Percentiles rank a stretch among this genome's conserved stretches.
These are phyloP conservation scores for Serranus cabrilla DNA, from an alignment of 2,797 vertebrate genomes.

Conservation along the genomic window DNA sequence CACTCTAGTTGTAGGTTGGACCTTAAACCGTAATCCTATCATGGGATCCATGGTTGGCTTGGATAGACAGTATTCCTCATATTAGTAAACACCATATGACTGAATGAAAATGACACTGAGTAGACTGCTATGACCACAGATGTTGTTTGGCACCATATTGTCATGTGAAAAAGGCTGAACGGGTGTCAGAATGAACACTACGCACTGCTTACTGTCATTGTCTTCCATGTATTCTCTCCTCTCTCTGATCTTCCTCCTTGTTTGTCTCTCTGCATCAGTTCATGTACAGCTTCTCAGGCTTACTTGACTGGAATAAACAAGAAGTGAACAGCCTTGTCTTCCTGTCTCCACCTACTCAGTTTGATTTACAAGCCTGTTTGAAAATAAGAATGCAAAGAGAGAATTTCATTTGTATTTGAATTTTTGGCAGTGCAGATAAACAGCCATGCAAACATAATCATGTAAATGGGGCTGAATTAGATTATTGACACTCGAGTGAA, in stretches of 20 bases:
- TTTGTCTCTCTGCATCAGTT: slow-evolving; percentile 43
- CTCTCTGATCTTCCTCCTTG: slow-evolving; percentile 32
- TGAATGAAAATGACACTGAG: slow-evolving; percentile 23
- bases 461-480: slow-evolving; percentile 38
- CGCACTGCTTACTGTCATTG: not conserved
- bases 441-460: slow-evolving; percentile 26
- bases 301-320: slow-evolving; percentile 40
- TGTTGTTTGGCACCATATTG: not conserved
- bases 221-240: slow-evolving; percentile 3
- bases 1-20: too few species aligned
- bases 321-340: slow-evolving; percentile 20
- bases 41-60: not conserved
- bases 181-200: slow-evolving; percentile 11
- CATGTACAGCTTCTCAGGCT: slow-evolving; percentile 33
- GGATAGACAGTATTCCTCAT: not conserved
- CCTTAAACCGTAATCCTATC: too few species aligned
- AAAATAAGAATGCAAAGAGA: slow-evolving; percentile 35
- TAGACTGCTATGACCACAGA: not conserved
- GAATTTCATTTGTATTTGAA: slow-evolving; percentile 26
- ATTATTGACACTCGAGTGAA: slow-evolving; percentile 32
- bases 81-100: not conserved
- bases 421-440: slow-evolving; percentile 29
- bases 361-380: slow-evolving; percentile 43
- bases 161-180: not conserved
- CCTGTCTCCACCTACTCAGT: slow-evolving; percentile 5